phyloP scores from a whole-genome alignment of 53 echinoderm and acorn worm genomes.

The Echinarachnius parma region DNA sequence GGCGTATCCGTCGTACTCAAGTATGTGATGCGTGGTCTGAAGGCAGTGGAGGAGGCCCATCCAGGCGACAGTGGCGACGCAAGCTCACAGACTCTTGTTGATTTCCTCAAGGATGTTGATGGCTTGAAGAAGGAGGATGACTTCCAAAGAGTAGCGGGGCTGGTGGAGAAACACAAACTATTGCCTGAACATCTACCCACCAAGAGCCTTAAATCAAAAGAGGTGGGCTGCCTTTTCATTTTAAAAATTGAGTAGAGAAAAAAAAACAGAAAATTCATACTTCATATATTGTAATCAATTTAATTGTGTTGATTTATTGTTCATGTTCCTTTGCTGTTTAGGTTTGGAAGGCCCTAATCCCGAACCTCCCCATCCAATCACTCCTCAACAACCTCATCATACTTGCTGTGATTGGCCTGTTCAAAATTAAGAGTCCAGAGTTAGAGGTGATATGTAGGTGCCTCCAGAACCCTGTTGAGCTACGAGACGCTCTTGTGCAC shows the following conservation, averaged over 20 bases:
- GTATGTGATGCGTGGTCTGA: slow-evolving; percentile 76
- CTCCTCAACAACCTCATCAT: slow-evolving; percentile 71
- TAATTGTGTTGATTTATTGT: too few relatives aligned
- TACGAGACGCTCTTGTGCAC: slow-evolving; percentile 67
- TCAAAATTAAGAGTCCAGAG: slow-evolving; percentile 46
- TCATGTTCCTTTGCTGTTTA: background rate
- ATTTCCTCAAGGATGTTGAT: slow-evolving; percentile 71
- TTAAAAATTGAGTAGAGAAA: too few relatives aligned
- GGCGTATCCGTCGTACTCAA: slow-evolving; percentile 72
- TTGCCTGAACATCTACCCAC: slow-evolving; percentile 79
- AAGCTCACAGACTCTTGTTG: slow-evolving; percentile 40
- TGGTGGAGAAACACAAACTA: slow-evolving; percentile 75
- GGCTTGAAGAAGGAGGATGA: slow-evolving; percentile 56
- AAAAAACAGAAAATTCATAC: too few relatives aligned
- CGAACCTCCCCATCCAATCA: slow-evolving; percentile 66
- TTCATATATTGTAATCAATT: too few relatives aligned
- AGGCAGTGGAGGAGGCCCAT: slow-evolving; percentile 24
- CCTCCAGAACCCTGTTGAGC: slow-evolving; percentile 49
- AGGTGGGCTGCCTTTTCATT: too few relatives aligned
- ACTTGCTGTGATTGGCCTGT: slow-evolving; percentile 64
- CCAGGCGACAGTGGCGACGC: slow-evolving; percentile 44
- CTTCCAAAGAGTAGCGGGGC: slow-evolving; percentile 29
- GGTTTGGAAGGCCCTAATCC: slow-evolving; percentile 76
- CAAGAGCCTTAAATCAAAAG: slow-evolving; percentile 67
- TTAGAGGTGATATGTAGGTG: slow-evolving; percentile 60